Base-by-base conservation (phyloP, 2,888 invertebrate genomes). In the Tolmerus cingulatus region DNA sequence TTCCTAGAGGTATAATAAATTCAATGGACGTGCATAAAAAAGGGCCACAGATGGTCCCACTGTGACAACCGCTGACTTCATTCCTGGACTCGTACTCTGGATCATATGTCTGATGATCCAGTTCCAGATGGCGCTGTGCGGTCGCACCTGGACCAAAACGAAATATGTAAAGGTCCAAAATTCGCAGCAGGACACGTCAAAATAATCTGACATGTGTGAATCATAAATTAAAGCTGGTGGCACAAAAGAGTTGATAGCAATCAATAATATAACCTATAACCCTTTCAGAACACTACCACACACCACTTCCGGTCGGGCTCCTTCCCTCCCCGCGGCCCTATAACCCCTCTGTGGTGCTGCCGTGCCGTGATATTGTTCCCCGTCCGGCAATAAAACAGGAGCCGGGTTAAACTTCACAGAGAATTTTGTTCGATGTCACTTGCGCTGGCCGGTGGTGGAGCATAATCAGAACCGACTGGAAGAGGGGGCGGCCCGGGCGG, bases 181-280 rank as follows among this genome's bases (percentile, higher is more conserved):
- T n/a, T n/a, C 5, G 1, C n/a, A 51, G 74, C 74, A 16, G 74
- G 34, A 1, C 74, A 5, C 46, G 79, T 46, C 19, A 79, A 43
- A 79, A 79, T 43, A 46, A 46, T 79, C 46, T 43, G 19, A 19
- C 79, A 79, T 46, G 79, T 79, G 79, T 23, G 27, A 79, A 46
- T 79, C 79, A 43, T 79, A 81, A 40, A 81, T 81, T 55, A 27
- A 30, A 46, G 1, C 51, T 5, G 2, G 9, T 30, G 51, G 16
- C 30, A 51, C 23, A 81, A 81, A 81, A 23, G 27, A 55, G 51
- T n/a, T 81, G 79, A 81, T 51, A 81, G 16, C 27, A 81, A 81
- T 81, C 81, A 27, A 81, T 81, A 81, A 81, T 16, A 81, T 51
- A 55, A 81, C 55, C 51, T 34, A 81, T 81, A 81, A 51, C 19